Base-by-base conservation (phyloP, 2,797 vertebrate species). In the Spinibarbus caldwelli region DNA sequence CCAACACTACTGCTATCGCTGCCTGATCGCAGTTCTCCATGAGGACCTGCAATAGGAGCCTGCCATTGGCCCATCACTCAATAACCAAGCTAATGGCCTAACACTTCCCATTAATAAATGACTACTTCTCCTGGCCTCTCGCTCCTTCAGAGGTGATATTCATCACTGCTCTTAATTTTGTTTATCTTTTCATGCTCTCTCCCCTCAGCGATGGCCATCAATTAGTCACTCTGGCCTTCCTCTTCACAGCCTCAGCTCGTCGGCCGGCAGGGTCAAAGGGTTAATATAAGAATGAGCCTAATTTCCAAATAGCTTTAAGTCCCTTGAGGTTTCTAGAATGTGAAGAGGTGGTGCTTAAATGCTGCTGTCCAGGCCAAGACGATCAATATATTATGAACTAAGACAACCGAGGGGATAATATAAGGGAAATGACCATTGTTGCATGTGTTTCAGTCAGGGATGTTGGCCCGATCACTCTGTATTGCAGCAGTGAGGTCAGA, bases 41-140 rank as follows among this genome's bases (percentile, higher is more conserved):
- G 47, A 82, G 26, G 38, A 23, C 41, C 70, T 2, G 23, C 71
- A 43, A 67, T 47, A 82, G 77, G 19, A 21, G 36, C 38, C 41
- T 78, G 73, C 29, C 80, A 57, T 41, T 41, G 80, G 85, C 57
- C 62, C 68, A 84, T 80, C 93, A 86, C 82, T 80, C 68, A 83
- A 85, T 73, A 85, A 88, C 92, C 93, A 96, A 94, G 96, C 96
- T 96, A 97, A 97, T 96, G 93, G 95, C 94, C 95, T 96, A 95
- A 78, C 82, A 76, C 83, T 87, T 83, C 68, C 77, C 59, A 81
- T 88, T 88, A 89, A 86, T 85, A 88, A 88, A 89, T 82, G 67
- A 86, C 57, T 43, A 43, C 68, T 86, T 76, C 80, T 36, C 19
- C 73, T 76, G 49, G 81, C 85, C 85, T 70, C 59, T 78, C 34